Base-by-base conservation (phyloP, 2,113 vertebrate genomes). In the Suncus etruscus region DNA sequence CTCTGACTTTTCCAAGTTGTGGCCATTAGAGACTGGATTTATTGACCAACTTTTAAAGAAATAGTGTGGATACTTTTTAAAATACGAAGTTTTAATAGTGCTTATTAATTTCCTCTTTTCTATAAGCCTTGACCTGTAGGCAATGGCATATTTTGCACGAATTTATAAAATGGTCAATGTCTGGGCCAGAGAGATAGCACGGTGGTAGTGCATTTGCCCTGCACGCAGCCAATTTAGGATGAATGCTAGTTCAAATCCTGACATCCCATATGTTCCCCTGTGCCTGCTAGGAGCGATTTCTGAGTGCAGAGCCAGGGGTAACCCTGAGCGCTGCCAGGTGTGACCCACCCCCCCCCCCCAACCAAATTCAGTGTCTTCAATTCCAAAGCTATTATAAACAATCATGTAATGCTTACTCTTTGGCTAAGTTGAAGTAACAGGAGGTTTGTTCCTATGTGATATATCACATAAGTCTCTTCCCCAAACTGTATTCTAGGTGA, bases 61-160 rank as follows among this genome's bases (percentile, higher is more conserved):
- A 88, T 25, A 50, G 68, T 58, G 89, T 72, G 51, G 45, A 11
- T 70, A 22, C 1, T 29, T 93, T 87, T 61, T 24, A 86, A 70
- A 76, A 79, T 24, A 58, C n/a, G 31, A 32, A 31, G 10, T 70
- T 61, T 39, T 74, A 70, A 45, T 81, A 75, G 83, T 75, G 24
- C 83, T 73, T 58, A 81, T 75, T 76, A n/a, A 39, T 83, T 70
- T 89, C 11, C 63, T 81, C 1, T 68, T 80, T 95, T 32, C 58
- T 84, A 58, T 84, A 75, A 74, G 11, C 82, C 78, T 29, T 92
- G 29, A 47, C 65, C 45, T 85, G 0, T 68, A 81, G 69, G 8
- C 14, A 20, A 8, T 20, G 39, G 92, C 66, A 11, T 89, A 24
- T 25, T 93, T 87, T 94, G 4, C 50, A 47, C 70, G 50, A 4